A percentile compares a stretch with the other conserved stretches of the same genome.
These are phyloP conservation scores for Slavum lentiscoides DNA, from an alignment of 2,888 invertebrate genomes.

Conservation along the genomic window DNA sequence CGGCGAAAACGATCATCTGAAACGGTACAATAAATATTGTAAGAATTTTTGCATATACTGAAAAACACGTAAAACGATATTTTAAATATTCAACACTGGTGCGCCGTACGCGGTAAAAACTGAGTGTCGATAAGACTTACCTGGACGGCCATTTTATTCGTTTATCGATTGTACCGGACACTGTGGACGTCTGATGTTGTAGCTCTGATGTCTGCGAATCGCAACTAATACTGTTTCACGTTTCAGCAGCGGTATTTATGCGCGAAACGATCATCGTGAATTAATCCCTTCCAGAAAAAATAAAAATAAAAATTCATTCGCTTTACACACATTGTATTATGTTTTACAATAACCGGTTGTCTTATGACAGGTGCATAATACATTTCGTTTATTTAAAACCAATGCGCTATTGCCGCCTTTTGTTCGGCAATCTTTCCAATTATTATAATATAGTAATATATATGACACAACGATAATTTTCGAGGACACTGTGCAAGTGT, in stretches of 20 bases:
- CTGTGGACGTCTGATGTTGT: neutral
- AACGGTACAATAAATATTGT: neutral
- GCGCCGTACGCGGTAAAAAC: neutral
- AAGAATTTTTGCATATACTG: too few relatives aligned
- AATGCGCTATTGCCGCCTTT: neutral
- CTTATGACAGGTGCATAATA: too few relatives aligned
- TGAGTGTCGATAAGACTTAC: neutral
- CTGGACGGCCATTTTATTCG: conserved; percentile 28
- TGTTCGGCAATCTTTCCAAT: too few relatives aligned
- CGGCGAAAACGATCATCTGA: conserved; percentile 46
- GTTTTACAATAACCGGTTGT: conserved; percentile 5
- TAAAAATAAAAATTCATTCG: too few relatives aligned
- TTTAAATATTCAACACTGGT: neutral
- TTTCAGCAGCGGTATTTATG: conserved; percentile 5
- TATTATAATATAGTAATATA: too few relatives aligned
- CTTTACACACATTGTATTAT: neutral
- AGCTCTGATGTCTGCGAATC: neutral
- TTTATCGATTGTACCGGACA: neutral
- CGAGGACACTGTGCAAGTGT: too few relatives aligned
- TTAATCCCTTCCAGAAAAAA: neutral
- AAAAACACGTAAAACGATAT: neutral
- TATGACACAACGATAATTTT: too few relatives aligned
- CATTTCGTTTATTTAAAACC: neutral
- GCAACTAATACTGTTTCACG: neutral
- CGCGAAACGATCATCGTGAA: neutral